A percentile compares a stretch with the other conserved stretches of the same genome.
Evolutionary conservation across 2,888 invertebrate genomes (phyloP).

Genomic region (Neoaliturus tenellus): DNA sequence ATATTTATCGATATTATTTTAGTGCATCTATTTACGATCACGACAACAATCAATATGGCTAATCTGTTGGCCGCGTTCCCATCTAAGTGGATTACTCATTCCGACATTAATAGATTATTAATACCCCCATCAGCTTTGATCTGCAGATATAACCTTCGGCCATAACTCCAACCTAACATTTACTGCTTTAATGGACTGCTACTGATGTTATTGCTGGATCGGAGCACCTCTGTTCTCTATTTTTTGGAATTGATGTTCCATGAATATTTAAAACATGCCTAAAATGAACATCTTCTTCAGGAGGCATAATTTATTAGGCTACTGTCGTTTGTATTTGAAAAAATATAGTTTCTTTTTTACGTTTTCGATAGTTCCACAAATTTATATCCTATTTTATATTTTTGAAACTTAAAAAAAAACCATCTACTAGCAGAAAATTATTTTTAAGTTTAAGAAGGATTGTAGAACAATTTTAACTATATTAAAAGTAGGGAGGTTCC

Average conservation of each 20-base stretch:
- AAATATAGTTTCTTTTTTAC: too few species aligned
- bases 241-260: background rate
- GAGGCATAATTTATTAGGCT: too few species aligned
- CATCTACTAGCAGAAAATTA: too few species aligned
- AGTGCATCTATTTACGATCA: background rate
- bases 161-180: slow-evolving; percentile 16
- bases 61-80: background rate
- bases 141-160: background rate
- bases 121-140: slow-evolving; percentile 19
- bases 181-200: slow-evolving; percentile 5
- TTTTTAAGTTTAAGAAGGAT: too few species aligned
- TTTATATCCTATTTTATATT: too few species aligned
- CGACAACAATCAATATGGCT: slow-evolving; percentile 13
- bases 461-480: too few species aligned
- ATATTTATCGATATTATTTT: background rate
- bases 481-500: too few species aligned
- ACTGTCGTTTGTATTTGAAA: too few species aligned
- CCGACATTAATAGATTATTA: slow-evolving; percentile 31
- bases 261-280: background rate
- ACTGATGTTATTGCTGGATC: slow-evolving; percentile 10
- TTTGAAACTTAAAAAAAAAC: too few species aligned
- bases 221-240: slow-evolving; percentile 11
- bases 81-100: slow-evolving; percentile 5
- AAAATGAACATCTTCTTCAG: too few species aligned
- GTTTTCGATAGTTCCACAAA: too few species aligned